Evolutionary conservation across 2,888 invertebrate genomes (phyloP).

Genomic region (Stenotaenia linearis): DNA sequence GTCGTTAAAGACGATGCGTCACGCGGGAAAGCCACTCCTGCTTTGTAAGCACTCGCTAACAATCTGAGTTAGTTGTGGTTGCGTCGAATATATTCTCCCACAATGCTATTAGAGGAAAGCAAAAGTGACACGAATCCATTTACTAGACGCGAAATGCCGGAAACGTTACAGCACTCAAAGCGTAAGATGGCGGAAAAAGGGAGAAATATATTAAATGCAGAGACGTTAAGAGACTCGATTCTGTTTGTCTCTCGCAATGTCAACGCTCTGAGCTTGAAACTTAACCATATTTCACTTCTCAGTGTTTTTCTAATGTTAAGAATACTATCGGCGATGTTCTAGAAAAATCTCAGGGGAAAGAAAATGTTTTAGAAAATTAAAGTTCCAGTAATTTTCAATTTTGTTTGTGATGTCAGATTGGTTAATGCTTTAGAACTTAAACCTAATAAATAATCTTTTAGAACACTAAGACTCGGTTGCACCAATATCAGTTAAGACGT

Average conservation of each 20-base stretch:
- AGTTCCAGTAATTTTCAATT: no score
- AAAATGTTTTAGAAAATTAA: no score
- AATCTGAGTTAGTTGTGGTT: background rate
- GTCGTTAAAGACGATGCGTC: background rate
- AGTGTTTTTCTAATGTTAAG: no score
- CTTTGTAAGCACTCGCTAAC: background rate
- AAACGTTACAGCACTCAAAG: background rate
- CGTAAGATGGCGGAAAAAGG: background rate
- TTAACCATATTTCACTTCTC: background rate
- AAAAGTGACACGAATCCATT: constrained; percentile 5
- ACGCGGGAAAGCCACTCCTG: background rate
- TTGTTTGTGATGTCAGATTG: no score
- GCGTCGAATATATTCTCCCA: background rate
- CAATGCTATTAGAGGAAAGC: background rate
- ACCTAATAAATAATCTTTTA: no score
- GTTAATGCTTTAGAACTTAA: no score
- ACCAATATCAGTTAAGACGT: no score
- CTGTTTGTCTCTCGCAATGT: background rate
- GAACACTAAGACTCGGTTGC: no score
- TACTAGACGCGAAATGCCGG: background rate
- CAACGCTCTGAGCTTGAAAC: no score
- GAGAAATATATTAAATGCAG: background rate
- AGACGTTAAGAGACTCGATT: background rate
- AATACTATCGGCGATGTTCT: no score
- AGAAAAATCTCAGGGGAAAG: no score